Evolutionary conservation across 2,113 vertebrate species (phyloP), one percentile per base, ranked within the genome.

Genomic region (Dasyornis broadbenti): DNA sequence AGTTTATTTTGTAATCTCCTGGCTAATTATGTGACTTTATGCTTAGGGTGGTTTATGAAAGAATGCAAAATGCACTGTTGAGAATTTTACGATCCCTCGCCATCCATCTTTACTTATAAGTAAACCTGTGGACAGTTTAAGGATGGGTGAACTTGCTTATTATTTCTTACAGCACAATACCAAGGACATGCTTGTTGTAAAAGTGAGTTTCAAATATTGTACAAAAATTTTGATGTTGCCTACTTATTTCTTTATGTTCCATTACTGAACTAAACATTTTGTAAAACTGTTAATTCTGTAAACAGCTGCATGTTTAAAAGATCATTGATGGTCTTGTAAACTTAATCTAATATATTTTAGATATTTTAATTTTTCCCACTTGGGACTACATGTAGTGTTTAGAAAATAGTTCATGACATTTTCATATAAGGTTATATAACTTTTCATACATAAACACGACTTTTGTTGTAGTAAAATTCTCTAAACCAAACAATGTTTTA

Each of bases 221-320:
- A 96, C 93, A 97, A 97, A 98, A 97, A 82, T 94, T 96, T 97
- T 96, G 93, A 92, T 97, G 96, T 97, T 94, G 97, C 96, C 94
- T 97, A 96, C 92, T 98, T 97, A 92, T 97, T 97, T 97, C 98
- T 96, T 98, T 97, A 97, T 97, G 96, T 97, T 98, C 94, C 97
- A 97, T 98, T 97, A 96, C 96, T 54, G 80, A 97, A 97, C 97
- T 95, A 98, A 97, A 97, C 96, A 97, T 98, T 98, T 98, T 98
- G 97, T 98, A 97, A 98, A 97, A 98, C 97, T 97, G 96, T 98
- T 98, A 98, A 94, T 98, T 98, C 98, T 98, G 97, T 98, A 98
- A 98, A 98, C 98, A 98, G 97, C 97, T 99, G 99, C 99, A 99
- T 99, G 99, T 99, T 98, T 97, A 96, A 96, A 98, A 98, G 98